Percentiles rank a stretch among this genome's conserved stretches.
Conservation (phyloP, 2,797 vertebrate species). For the Philypnodon macrostomus region DNA sequence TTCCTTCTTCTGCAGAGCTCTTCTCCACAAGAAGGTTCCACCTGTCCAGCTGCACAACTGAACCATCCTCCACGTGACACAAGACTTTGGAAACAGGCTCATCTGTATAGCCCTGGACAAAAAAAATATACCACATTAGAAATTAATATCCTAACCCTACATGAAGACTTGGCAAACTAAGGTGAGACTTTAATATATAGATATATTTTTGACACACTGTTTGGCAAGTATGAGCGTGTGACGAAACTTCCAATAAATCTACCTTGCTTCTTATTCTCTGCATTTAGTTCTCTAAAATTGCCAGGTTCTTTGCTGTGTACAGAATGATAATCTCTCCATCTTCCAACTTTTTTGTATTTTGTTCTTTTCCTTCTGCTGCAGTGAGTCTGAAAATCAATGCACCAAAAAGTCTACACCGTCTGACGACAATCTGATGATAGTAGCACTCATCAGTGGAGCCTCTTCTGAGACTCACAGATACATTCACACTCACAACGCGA, state of each 20-base stretch:
- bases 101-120: slow-evolving; percentile 90
- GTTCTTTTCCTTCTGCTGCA: slow-evolving; percentile 13
- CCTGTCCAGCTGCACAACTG: slow-evolving; percentile 93
- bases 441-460: slow-evolving; percentile 37
- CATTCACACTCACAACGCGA: slow-evolving; percentile 35
- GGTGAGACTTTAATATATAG: too few species aligned
- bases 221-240: too few species aligned
- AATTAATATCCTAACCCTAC: too few species aligned
- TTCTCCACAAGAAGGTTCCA: slow-evolving; percentile 96
- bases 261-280: not conserved
- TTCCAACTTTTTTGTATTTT: slow-evolving; percentile 14
- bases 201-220: too few species aligned
- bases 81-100: slow-evolving; percentile 96
- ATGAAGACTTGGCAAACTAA: too few species aligned
- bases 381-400: slow-evolving; percentile 23
- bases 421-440: slow-evolving; percentile 39
- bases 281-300: not conserved
- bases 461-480: slow-evolving; percentile 33
- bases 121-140: not conserved
- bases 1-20: slow-evolving; percentile 87
- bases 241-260: too few species aligned
- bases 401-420: not conserved
- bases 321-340: slow-evolving; percentile 9
- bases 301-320: slow-evolving; percentile 2
- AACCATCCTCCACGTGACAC: slow-evolving; percentile 97